Conservation (phyloP, 37 sponge, comb jelly and placozoan genomes). For the Crambe crambe region DNA sequence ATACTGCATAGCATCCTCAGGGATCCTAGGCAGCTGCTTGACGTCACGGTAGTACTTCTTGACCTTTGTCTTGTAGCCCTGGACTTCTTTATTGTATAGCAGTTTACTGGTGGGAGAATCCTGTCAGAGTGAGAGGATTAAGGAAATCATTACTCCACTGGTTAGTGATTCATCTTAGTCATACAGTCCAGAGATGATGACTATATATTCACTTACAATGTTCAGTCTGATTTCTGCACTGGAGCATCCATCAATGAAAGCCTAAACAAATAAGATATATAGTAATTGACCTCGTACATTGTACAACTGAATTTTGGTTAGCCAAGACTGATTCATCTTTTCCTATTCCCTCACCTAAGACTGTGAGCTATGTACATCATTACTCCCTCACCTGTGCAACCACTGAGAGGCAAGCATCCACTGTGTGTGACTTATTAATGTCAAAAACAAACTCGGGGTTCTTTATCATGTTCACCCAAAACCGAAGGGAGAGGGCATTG, state of each 20-base stretch:
- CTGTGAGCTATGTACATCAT: not conserved
- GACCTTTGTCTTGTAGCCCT: slow-evolving; percentile 76
- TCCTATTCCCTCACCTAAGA: not conserved
- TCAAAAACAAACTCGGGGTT: slow-evolving; percentile 98
- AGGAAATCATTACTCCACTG: no score
- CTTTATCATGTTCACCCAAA: slow-evolving; percentile 99
- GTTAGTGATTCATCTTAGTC: no score
- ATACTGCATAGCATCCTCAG: slow-evolving; percentile 66
- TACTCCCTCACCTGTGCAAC: slow-evolving; percentile 68
- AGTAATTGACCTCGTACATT: no score
- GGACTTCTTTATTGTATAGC: slow-evolving; percentile 93
- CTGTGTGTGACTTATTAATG: slow-evolving; percentile 89
- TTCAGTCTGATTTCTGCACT: slow-evolving; percentile 43
- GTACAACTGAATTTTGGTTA: no score
- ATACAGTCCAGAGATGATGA: no score
- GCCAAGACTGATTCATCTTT: no score
- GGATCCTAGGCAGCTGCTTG: slow-evolving; percentile 46
- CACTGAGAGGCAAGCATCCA: slow-evolving; percentile 90
- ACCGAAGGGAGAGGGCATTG: slow-evolving; percentile 79
- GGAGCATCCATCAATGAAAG: slow-evolving; percentile 84
- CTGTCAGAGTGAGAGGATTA: slow-evolving; percentile 17
- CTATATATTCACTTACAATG: slow-evolving; percentile 61
- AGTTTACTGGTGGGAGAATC: slow-evolving; percentile 90
- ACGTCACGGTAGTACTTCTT: slow-evolving; percentile 73
- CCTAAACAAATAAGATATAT: slow-evolving; percentile 26